A percentile compares a stretch with the other conserved stretches of the same genome.
Conservation (phyloP, 2,113 vertebrate species). For the Vicugna pacos region DNA sequence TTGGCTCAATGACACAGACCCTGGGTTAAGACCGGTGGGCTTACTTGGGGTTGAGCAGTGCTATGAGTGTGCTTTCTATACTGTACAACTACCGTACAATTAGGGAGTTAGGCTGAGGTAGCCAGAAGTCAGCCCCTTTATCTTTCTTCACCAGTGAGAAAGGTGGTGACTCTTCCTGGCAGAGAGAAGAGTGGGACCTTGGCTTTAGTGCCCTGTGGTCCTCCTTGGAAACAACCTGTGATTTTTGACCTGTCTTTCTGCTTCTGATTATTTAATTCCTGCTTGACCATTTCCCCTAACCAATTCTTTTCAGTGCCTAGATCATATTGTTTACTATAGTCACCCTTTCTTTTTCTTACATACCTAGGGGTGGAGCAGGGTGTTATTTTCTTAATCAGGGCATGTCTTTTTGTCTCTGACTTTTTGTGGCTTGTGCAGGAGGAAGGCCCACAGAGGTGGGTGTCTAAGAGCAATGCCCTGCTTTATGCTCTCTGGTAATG, state of each 20-base stretch:
- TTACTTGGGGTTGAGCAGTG: neutral
- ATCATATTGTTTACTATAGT: neutral
- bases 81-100: neutral
- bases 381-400: neutral
- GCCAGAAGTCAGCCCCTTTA: neutral
- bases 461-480: neutral
- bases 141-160: neutral
- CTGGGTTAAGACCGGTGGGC: neutral
- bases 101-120: neutral
- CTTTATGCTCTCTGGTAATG: fast-evolving
- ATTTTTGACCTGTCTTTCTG: neutral
- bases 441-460: neutral
- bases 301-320: neutral
- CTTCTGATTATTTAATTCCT: conserved; percentile 58
- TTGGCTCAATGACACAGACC: neutral
- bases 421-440: neutral
- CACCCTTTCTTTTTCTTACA: neutral
- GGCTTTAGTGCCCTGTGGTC: neutral
- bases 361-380: neutral
- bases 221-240: neutral
- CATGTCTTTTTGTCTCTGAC: conserved; percentile 23
- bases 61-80: neutral
- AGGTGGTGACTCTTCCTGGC: neutral
- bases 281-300: neutral
- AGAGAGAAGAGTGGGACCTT: neutral